Conservation (phyloP, 2,888 invertebrate genomes). For the Pseudococcus viburni region DNA sequence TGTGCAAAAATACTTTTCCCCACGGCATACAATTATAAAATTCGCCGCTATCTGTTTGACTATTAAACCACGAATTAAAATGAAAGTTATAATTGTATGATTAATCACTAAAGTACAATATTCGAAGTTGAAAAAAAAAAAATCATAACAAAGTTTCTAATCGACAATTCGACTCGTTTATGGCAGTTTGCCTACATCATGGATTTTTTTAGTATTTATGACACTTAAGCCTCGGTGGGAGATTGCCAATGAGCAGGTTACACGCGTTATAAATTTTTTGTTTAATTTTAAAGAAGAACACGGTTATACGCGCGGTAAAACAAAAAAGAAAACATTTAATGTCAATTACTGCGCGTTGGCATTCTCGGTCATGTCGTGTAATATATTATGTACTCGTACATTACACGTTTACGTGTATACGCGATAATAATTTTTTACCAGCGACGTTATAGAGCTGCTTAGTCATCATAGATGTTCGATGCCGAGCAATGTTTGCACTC, state of each 20-base stretch:
- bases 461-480: background rate
- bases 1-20: too few relatives aligned
- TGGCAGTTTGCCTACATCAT: too few relatives aligned
- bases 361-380: background rate
- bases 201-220: too few relatives aligned
- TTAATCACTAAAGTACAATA: too few relatives aligned
- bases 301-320: background rate
- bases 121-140: too few relatives aligned
- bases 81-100: too few relatives aligned
- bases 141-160: too few relatives aligned
- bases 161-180: too few relatives aligned
- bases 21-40: too few relatives aligned
- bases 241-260: conserved; percentile 10
- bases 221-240: background rate
- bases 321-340: conserved; percentile 1
- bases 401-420: background rate
- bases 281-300: conserved; percentile 3
- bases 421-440: background rate
- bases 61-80: too few relatives aligned
- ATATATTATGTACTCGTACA: background rate
- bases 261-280: conserved; percentile 19
- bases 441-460: conserved; percentile 2
- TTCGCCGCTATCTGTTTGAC: too few relatives aligned
- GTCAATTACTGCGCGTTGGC: background rate
- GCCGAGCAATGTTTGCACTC: background rate